Conservation (phyloP, 1,140 invertebrate species). For the Colletes gigas region DNA sequence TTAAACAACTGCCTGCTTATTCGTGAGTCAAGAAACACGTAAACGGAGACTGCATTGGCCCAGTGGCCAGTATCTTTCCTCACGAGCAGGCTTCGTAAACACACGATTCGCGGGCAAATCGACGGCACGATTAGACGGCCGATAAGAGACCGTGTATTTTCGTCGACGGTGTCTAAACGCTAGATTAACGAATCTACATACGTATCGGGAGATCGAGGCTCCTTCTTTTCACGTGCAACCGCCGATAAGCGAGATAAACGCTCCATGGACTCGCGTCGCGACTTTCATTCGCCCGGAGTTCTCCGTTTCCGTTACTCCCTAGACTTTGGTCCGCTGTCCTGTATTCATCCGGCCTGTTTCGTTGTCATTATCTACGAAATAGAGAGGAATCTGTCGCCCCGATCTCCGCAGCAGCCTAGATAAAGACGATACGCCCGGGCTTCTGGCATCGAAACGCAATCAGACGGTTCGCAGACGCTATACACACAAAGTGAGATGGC, state of each 20-base stretch:
- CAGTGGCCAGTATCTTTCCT: slow-evolving; percentile 10
- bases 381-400: background rate
- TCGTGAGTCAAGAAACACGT: slow-evolving; percentile 1
- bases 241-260: background rate
- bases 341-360: background rate
- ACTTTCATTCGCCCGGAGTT: background rate
- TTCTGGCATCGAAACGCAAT: slow-evolving; percentile 2
- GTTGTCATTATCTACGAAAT: background rate
- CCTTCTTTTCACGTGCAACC: background rate
- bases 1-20: too few species aligned
- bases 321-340: background rate
- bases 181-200: slow-evolving; percentile 9
- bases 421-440: slow-evolving; percentile 27
- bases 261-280: background rate
- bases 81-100: background rate
- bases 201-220: background rate
- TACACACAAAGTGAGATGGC: background rate
- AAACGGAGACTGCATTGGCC: background rate
- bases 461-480: slow-evolving; percentile 43
- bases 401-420: slow-evolving; percentile 3
- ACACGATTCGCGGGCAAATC: background rate
- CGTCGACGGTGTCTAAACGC: background rate
- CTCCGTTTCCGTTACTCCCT: background rate
- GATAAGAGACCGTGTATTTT: slow-evolving; percentile 32
- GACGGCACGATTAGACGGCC: background rate